Evolutionary conservation across 2,113 vertebrate species (phyloP).

Genomic region (Clinocottus analis): DNA sequence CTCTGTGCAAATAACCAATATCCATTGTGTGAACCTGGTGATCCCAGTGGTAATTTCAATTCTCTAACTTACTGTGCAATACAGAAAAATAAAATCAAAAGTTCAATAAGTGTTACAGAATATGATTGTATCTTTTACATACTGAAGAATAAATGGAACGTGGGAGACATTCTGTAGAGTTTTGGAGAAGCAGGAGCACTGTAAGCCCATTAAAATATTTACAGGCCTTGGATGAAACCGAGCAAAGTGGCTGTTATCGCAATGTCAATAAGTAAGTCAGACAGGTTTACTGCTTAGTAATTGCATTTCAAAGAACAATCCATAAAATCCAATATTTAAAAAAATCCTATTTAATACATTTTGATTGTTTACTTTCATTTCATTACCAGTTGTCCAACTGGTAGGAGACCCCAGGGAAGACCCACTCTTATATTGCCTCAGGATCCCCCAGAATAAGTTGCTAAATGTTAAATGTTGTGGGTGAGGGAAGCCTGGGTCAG

Average conservation of each 20-base stretch:
- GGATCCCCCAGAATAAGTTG: too few relatives aligned
- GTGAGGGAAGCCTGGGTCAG: too few relatives aligned
- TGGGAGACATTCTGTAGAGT: not conserved
- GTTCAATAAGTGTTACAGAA: not conserved
- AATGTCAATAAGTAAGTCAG: slow-evolving; percentile 8
- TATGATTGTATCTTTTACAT: not conserved
- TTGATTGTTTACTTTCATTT: slow-evolving; percentile 49
- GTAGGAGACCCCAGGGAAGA: too few relatives aligned
- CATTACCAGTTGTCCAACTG: slow-evolving; percentile 2
- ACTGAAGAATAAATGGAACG: not conserved
- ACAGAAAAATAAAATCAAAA: slow-evolving; percentile 1
- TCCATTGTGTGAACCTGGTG: slow-evolving; percentile 23
- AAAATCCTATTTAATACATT: not conserved
- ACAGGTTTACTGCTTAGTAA: slow-evolving; percentile 3
- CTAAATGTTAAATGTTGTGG: too few relatives aligned
- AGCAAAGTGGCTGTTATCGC: slow-evolving; percentile 20
- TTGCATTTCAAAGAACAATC: slow-evolving; percentile 9
- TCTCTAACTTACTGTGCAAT: not conserved
- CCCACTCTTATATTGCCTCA: too few relatives aligned
- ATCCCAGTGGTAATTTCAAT: slow-evolving; percentile 18
- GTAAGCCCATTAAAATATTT: slow-evolving; percentile 12
- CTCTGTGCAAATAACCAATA: slow-evolving; percentile 13
- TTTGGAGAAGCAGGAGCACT: not conserved
- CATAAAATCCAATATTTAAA: not conserved
- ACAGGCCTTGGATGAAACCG: slow-evolving; percentile 13